phyloP scores from a whole-genome alignment of 2,888 invertebrate species.

The Fragum whitleyi region DNA sequence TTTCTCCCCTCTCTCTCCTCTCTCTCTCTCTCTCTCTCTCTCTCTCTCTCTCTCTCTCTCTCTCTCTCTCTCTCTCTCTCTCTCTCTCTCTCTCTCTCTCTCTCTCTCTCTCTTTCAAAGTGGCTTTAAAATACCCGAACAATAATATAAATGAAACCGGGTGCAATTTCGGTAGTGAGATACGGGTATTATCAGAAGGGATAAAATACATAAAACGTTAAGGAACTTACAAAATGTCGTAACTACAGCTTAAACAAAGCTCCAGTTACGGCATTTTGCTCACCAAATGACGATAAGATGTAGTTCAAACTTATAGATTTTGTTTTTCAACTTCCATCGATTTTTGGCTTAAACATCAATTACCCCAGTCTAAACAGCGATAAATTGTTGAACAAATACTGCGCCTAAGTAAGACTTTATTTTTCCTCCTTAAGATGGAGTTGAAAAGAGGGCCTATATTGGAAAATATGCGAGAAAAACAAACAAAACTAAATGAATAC shows the following conservation, averaged over 20 bases:
- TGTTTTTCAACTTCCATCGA: conserved; percentile 33
- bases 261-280: too few relatives aligned
- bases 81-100: background rate
- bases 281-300: too few relatives aligned
- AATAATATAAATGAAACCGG: too few relatives aligned
- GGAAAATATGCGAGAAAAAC: conserved; percentile 32
- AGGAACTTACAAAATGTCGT: too few relatives aligned
- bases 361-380: conserved; percentile 26
- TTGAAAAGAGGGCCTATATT: conserved; percentile 32
- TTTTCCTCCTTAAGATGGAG: conserved; percentile 27
- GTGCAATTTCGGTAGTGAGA: background rate
- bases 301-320: conserved; percentile 28
- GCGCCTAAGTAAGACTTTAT: conserved; percentile 23
- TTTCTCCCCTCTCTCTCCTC: too few relatives aligned
- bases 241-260: too few relatives aligned
- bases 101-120: too few relatives aligned
- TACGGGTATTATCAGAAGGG: background rate
- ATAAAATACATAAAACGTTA: conserved; percentile 2
- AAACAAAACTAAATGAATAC: conserved; percentile 29
- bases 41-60: conserved; percentile 5
- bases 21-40: conserved; percentile 3
- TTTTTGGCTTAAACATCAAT: conserved; percentile 32
- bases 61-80: background rate
- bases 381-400: conserved; percentile 32
- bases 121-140: too few relatives aligned